Base-by-base conservation (phyloP, 2,113 vertebrate genomes). In the Aix galericulata region DNA sequence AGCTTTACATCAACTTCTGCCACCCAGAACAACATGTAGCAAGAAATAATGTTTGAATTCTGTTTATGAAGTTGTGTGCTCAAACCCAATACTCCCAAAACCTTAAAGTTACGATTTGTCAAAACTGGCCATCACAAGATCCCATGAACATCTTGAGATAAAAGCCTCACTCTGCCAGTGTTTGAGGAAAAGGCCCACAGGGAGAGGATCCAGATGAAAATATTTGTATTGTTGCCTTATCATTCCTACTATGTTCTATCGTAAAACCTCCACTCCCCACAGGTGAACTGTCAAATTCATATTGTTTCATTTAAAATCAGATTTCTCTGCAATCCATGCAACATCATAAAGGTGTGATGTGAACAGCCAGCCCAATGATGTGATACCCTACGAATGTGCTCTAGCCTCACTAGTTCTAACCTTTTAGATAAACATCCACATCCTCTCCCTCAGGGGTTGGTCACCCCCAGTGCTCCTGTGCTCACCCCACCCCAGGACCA, bases 301-400 rank as follows among this genome's bases (percentile, higher is more conserved):
- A 21, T 9, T 50, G 25, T 64, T 59, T 62, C 17, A 11, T 56
- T 76, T 31, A 55, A 90, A 75, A 60, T 14, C 11, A 59, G 31
- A 13, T 88, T 84, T n/a, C 26, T 59, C 26, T 60, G 75, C n/a
- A 71, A 71, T 22, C 38, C 50, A 29, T 8, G 32, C 6, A 82
- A 23, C 20, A 52, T 55, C n/a, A 27, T 29, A 38, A 72, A 75
- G 44, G 42, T 4, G 32, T 17, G 23, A 6, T 44, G 10, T 6
- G 14, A 74, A 63, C 34, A 62, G 34, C 48, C 22, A 55, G 6
- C 7, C 58, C 26, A 20, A 12, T 22, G 31, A 40, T 50, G 22
- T 3, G 2, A 29, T 3, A 32, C 4, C 15, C 8, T 9, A 53
- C 0, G 0, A 46, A 26, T 17, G 20, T 2, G 1, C 40, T 68